A percentile compares a stretch with the other conserved stretches of the same genome.
Conservation (phyloP, 1,140 invertebrate genomes). For the Polypedilum pembai region DNA sequence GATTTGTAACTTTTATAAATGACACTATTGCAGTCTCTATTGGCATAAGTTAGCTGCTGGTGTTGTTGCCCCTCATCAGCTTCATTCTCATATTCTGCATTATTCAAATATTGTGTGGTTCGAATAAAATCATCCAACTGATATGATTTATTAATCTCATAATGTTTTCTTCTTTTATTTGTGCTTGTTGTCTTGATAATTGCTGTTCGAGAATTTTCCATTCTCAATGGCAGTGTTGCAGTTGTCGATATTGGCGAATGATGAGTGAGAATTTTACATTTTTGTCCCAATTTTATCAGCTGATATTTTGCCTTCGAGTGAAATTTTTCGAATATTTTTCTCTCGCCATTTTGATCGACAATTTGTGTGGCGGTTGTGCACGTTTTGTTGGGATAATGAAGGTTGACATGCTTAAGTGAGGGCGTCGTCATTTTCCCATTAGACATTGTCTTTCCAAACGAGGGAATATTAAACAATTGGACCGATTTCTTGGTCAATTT, state of each 20-base stretch:
- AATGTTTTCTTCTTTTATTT: not conserved
- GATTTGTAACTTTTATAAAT: slow-evolving; percentile 44
- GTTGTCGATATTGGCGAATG: not conserved
- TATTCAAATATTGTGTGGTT: not conserved
- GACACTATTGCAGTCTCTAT: slow-evolving; percentile 15
- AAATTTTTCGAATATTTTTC: slow-evolving; percentile 20
- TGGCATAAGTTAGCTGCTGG: not conserved
- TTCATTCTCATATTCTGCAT: not conserved
- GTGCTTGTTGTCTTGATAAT: slow-evolving; percentile 21
- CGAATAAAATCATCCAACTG: slow-evolving; percentile 25
- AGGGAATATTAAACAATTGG: slow-evolving; percentile 22
- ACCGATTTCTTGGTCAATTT: slow-evolving; percentile 5
- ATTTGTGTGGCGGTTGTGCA: not conserved
- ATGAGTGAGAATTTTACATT: slow-evolving; percentile 26
- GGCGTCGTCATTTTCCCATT: slow-evolving; percentile 2
- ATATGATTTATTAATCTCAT: slow-evolving; percentile 26
- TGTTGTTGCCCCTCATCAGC: not conserved
- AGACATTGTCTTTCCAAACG: not conserved
- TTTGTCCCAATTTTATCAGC: slow-evolving; percentile 20
- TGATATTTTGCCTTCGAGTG: slow-evolving; percentile 23
- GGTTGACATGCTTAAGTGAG: slow-evolving; percentile 4
- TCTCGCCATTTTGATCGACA: not conserved
- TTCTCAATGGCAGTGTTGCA: not conserved
- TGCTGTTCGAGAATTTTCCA: not conserved
- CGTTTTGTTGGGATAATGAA: slow-evolving; percentile 22